Conservation (phyloP, 53 echinoderm and acorn worm species). For the Hippasteria phrygiana region DNA sequence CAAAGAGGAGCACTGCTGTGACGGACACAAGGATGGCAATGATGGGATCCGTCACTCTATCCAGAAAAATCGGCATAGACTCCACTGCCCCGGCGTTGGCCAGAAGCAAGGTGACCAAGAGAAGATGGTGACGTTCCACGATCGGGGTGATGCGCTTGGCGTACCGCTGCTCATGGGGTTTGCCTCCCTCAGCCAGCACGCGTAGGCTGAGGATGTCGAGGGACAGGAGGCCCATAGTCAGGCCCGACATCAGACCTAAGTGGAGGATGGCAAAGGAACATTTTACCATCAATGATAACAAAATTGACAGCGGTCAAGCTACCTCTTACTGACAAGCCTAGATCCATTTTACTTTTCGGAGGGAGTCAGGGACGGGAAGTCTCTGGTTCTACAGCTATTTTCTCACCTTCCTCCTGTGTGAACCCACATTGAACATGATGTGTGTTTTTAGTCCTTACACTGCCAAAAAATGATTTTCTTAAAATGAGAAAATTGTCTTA, state of each 20-base stretch:
- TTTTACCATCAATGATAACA: too few species aligned
- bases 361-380: too few species aligned
- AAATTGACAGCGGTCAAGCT: too few species aligned
- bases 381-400: too few species aligned
- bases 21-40: conserved; percentile 82
- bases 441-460: too few species aligned
- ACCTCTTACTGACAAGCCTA: too few species aligned
- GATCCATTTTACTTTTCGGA: too few species aligned
- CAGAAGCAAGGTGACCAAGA: conserved; percentile 82
- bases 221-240: conserved; percentile 88
- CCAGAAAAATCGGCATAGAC: conserved; percentile 89
- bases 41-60: conserved; percentile 68
- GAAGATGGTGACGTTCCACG: conserved; percentile 78
- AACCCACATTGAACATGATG: too few species aligned
- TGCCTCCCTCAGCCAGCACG: conserved; percentile 82
- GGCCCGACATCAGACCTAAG: conserved; percentile 85
- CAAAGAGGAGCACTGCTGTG: conserved; percentile 85
- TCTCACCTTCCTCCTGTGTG: too few species aligned
- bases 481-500: too few species aligned
- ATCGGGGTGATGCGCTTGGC: conserved; percentile 81
- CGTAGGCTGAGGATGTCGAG: conserved; percentile 82
- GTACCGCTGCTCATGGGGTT: conserved; percentile 76
- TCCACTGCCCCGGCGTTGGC: conserved; percentile 93
- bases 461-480: too few species aligned
- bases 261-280: not conserved